Evolutionary conservation across 2,797 vertebrate genomes (phyloP), one percentile per base, ranked within the genome.

Genomic region (Falco naumanni): DNA sequence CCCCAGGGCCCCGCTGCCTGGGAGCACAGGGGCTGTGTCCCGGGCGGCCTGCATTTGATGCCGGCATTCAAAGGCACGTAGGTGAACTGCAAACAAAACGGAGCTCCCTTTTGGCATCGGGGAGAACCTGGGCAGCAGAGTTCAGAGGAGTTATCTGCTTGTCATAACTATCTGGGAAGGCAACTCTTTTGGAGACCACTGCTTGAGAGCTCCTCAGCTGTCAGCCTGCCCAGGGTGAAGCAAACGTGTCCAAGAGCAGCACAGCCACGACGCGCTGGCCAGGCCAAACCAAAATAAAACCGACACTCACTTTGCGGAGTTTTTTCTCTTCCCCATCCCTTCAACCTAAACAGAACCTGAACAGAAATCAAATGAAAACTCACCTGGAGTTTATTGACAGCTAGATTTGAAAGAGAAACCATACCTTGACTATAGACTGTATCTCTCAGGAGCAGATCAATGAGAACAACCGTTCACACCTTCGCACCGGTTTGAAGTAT

Each of bases 401-500:
- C 37, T 41, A n/a, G 26, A 43, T 63, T n/a, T 60, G 13, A 79
- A 94, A 71, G 10, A n/a, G 65, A 71, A 87, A 25, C 19, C 26
- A 16, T 21, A 9, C 11, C 21, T 39, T 48, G 10, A 14, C 5
- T 18, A 31, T 8, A 51, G 24, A 51, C 5, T 6, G 0, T 13
- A 5, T 41, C 28, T 71, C 39, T 41, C 16, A 28, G 25, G 29
- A 71, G 28, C 6, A 19, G 24, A 37, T 78, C 64, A 26, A 5
- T 45, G 65, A 54, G 29, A 90, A 14, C 37, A 83, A 33, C 45
- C 22, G 31, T 22, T 85, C 37, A 22, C 54, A 50, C 10, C 47
- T 65, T 10, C 2, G 1, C 10, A 53, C 8, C 5, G 1, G 5
- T 34, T 34, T 34, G 4, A 77, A 68, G 14, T 5, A 24, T 12